These are phyloP conservation scores for Oxytorus armatus DNA, from an alignment of 2,888 invertebrate species.

Conservation along the genomic window DNA sequence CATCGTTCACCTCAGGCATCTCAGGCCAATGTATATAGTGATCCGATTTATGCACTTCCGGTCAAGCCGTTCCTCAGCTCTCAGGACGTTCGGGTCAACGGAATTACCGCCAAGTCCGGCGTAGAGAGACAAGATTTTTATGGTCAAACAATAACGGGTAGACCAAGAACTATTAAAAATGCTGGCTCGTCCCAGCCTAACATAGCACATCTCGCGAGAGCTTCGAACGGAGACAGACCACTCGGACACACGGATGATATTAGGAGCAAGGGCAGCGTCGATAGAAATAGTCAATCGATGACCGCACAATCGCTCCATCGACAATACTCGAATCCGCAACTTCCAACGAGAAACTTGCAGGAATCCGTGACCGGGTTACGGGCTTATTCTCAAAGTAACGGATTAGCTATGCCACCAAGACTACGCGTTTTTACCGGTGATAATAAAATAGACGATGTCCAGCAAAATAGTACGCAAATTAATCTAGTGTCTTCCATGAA, in stretches of 20 bases:
- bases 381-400: conserved; percentile 35
- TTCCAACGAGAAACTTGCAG: conserved; percentile 71
- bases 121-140: conserved; percentile 67
- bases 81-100: conserved; percentile 80
- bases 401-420: conserved; percentile 11
- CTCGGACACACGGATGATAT: conserved; percentile 32
- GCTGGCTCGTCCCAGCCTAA: conserved; percentile 76
- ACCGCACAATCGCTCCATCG: conserved; percentile 72
- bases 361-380: conserved; percentile 55
- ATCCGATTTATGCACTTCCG: conserved; percentile 81
- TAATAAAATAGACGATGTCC: conserved; percentile 32
- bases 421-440: conserved; percentile 55
- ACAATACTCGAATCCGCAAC: conserved; percentile 80
- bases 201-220: conserved; percentile 66
- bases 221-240: conserved; percentile 41
- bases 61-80: conserved; percentile 83
- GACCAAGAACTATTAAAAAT: conserved; percentile 71
- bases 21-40: conserved; percentile 76
- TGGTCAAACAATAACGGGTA: conserved; percentile 61
- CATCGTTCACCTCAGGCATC: conserved; percentile 61
- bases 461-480: conserved; percentile 69
- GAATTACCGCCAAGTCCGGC: conserved; percentile 73
- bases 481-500: conserved; percentile 78
- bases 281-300: conserved; percentile 44
- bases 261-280: conserved; percentile 27